These are phyloP conservation scores for Bolinopsis microptera DNA, from an alignment of 37 sponge, comb jelly and placozoan genomes.

Conservation along the genomic window DNA sequence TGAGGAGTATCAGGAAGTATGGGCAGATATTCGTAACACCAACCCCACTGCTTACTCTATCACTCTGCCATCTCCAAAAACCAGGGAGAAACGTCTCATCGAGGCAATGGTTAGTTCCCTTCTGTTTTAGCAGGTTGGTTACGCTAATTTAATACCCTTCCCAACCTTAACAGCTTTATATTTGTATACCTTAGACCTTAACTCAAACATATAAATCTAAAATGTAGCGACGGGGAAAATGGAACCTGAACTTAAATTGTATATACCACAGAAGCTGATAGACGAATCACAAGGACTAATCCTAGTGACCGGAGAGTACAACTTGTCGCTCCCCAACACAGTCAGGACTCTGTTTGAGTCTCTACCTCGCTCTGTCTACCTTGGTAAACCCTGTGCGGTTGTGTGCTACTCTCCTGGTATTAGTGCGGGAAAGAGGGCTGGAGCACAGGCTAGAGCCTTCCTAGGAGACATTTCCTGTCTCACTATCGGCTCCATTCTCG, in stretches of 20 bases:
- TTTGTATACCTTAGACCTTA: no score
- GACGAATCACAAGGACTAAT: slow-evolving; percentile 51
- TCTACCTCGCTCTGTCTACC: slow-evolving; percentile 23
- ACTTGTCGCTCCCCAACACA: slow-evolving; percentile 20
- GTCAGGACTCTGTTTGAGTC: slow-evolving; percentile 24
- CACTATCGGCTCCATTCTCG: slow-evolving; percentile 41
- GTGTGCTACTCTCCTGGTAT: slow-evolving; percentile 53
- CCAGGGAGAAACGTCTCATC: slow-evolving; percentile 7
- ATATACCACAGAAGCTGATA: slow-evolving; percentile 40
- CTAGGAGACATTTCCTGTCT: slow-evolving; percentile 62
- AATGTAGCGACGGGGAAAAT: no score
- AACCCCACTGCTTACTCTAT: slow-evolving; percentile 53
- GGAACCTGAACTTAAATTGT: no score
- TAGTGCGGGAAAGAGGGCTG: slow-evolving; percentile 1
- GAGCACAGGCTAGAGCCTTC: slow-evolving; percentile 40
- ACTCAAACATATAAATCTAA: no score
- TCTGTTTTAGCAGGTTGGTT: no score
- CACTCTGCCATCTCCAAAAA: slow-evolving; percentile 4
- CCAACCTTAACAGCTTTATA: no score
- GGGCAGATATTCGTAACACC: background rate
- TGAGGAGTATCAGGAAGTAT: background rate
- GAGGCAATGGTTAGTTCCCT: slow-evolving; percentile 17
- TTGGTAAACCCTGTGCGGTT: slow-evolving; percentile 63
- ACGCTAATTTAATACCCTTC: no score
- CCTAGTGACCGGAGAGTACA: slow-evolving; percentile 49